Conservation (phyloP, 2,888 invertebrate genomes). For the Erebia aethiops region DNA sequence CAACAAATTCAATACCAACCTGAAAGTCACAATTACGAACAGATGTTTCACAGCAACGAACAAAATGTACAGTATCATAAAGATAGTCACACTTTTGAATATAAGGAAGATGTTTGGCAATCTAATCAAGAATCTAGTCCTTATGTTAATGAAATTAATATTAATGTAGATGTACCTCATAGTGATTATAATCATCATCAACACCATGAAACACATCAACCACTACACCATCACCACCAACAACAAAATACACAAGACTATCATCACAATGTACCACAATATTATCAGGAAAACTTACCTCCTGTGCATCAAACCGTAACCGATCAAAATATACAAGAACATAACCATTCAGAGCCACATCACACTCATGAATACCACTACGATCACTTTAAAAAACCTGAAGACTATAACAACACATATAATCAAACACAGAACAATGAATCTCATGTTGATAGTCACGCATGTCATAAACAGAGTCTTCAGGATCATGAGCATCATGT, state of each 20-base stretch:
- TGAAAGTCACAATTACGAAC: conserved; percentile 42
- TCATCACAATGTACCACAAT: conserved; percentile 37
- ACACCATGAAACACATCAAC: conserved; percentile 41
- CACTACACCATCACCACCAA: conserved; percentile 6
- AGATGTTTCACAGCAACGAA: conserved; percentile 13
- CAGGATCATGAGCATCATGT: conserved; percentile 13
- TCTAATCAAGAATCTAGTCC: conserved; percentile 34
- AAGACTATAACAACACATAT: conserved; percentile 39
- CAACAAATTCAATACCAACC: conserved; percentile 42
- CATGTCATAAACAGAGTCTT: not conserved
- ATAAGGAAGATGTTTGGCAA: conserved; percentile 25
- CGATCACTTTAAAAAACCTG: conserved; percentile 36
- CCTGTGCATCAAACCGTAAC: not conserved
- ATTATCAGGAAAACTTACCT: conserved; percentile 20
- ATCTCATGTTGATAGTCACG: conserved; percentile 21
- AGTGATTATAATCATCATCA: conserved; percentile 6
- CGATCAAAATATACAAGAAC: conserved; percentile 8
- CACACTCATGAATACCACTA: conserved; percentile 37
- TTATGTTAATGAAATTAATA: not conserved
- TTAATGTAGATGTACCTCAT: not conserved
- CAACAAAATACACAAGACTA: conserved; percentile 38
- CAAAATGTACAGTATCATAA: not conserved
- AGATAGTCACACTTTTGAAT: conserved; percentile 20
- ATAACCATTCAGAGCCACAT: conserved; percentile 23
- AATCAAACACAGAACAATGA: conserved; percentile 31